Percentiles rank a stretch among this genome's conserved stretches.
Evolutionary conservation across 2,113 vertebrate genomes (phyloP).

Genomic region (Anolis carolinensis): DNA sequence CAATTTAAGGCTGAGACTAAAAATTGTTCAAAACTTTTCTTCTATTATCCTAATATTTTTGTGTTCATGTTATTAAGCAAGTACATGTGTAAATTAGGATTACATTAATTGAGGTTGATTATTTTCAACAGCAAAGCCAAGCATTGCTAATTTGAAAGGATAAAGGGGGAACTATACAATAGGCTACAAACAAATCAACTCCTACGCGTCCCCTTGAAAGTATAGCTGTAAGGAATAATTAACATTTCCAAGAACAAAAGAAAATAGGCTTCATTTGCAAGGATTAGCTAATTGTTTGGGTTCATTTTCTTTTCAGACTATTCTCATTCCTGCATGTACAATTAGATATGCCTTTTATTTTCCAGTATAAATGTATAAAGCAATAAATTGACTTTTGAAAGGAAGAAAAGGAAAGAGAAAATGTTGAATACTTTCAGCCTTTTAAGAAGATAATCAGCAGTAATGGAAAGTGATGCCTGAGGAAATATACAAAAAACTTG

Average conservation of each 20-base stretch:
- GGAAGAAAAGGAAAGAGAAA: slow-evolving; percentile 16
- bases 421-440: slow-evolving; percentile 23
- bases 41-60: slow-evolving; percentile 21
- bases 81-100: not conserved
- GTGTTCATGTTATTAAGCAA: slow-evolving; percentile 32
- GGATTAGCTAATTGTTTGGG: slow-evolving; percentile 4
- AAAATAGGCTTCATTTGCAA: slow-evolving; percentile 43
- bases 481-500: slow-evolving; percentile 24
- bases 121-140: slow-evolving; percentile 9
- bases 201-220: slow-evolving; percentile 37
- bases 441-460: slow-evolving; percentile 27
- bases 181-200: slow-evolving; percentile 36
- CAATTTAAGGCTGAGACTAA: not conserved
- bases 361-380: slow-evolving; percentile 15
- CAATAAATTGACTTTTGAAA: not conserved
- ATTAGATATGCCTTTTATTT: slow-evolving; percentile 25
- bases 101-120: not conserved
- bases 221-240: slow-evolving; percentile 47
- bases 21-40: not conserved
- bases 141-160: fast-evolving
- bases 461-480: slow-evolving; percentile 12
- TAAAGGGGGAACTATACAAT: slow-evolving; percentile 1
- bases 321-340: slow-evolving; percentile 24
- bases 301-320: slow-evolving; percentile 27
- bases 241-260: slow-evolving; percentile 41